These are phyloP conservation scores for Antechinus stuartii DNA, from an alignment of 2,113 vertebrate species.

Conservation along the genomic window DNA sequence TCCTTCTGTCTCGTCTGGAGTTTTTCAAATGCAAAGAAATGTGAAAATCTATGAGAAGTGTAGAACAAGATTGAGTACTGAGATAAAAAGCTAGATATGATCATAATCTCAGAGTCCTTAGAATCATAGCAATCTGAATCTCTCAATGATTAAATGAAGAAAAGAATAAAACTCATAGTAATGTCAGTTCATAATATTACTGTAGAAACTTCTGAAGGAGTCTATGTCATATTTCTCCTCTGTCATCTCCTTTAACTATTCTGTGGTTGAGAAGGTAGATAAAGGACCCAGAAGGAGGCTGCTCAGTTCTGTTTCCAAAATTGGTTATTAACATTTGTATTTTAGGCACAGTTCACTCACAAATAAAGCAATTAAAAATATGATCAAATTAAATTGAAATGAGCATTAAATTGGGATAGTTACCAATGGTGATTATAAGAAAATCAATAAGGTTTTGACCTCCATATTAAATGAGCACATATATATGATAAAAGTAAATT, in stretches of 20 bases:
- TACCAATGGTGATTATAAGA: slow-evolving; percentile 37
- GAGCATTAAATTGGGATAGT: slow-evolving; percentile 31
- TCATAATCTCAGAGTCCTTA: neutral
- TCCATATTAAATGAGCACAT: slow-evolving; percentile 46
- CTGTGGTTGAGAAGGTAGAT: slow-evolving; percentile 4
- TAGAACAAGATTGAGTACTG: neutral
- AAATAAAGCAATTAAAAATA: slow-evolving; percentile 50
- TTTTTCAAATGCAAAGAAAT: slow-evolving; percentile 29
- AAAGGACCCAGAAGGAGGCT: neutral
- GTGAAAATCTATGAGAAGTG: slow-evolving; percentile 18
- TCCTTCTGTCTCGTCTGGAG: neutral
- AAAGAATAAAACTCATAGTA: neutral
- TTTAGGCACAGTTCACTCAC: slow-evolving; percentile 37
- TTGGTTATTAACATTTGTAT: neutral
- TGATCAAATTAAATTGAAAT: slow-evolving; percentile 19
- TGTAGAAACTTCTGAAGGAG: neutral
- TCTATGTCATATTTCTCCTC: neutral
- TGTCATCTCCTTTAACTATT: neutral
- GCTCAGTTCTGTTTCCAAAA: slow-evolving; percentile 32
- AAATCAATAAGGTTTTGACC: slow-evolving; percentile 41
- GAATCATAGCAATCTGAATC: neutral
- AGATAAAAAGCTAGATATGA: neutral
- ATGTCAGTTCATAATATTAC: neutral
- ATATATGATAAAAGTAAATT: slow-evolving; percentile 16
- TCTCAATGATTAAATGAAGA: slow-evolving; percentile 35